Conservation (phyloP, 2,888 invertebrate genomes). For the Eutolmus rufibarbis region DNA sequence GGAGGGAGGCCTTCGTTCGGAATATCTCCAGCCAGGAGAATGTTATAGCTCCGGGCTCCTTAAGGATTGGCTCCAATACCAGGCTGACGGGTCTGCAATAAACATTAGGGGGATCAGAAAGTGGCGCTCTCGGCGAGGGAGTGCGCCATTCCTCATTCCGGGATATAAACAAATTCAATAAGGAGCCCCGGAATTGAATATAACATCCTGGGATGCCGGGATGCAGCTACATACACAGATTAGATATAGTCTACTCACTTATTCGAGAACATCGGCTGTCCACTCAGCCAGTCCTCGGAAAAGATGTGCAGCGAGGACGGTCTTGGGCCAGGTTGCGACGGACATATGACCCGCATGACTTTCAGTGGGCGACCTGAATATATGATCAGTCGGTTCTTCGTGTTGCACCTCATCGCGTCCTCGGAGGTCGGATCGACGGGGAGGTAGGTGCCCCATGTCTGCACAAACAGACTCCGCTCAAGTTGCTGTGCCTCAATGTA, state of each 20-base stretch:
- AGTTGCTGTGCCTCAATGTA: constrained; percentile 79
- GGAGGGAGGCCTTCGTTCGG: constrained; percentile 69
- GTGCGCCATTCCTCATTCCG: background rate
- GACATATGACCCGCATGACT: constrained; percentile 73
- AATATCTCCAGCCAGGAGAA: constrained; percentile 80
- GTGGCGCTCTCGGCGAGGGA: background rate
- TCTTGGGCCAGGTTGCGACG: constrained; percentile 71
- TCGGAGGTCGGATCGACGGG: constrained; percentile 69
- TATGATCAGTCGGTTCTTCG: constrained; percentile 79
- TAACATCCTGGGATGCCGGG: background rate
- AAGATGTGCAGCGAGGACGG: constrained; percentile 78
- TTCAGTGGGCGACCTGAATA: constrained; percentile 75
- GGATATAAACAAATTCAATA: constrained; percentile 29
- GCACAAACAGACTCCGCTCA: constrained; percentile 80
- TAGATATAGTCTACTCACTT: constrained; percentile 56
- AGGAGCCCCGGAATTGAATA: constrained; percentile 13
- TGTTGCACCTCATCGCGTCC: constrained; percentile 75
- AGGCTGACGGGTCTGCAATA: constrained; percentile 67
- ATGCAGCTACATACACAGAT: background rate
- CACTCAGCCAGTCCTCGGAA: constrained; percentile 76
- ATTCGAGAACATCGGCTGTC: constrained; percentile 60
- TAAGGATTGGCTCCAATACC: constrained; percentile 73
- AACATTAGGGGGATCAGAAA: constrained; percentile 11
- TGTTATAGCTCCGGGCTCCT: constrained; percentile 78
- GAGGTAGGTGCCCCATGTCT: constrained; percentile 83